phyloP scores from a whole-genome alignment of 2,113 vertebrate genomes.

The Trematomus loennbergii region DNA sequence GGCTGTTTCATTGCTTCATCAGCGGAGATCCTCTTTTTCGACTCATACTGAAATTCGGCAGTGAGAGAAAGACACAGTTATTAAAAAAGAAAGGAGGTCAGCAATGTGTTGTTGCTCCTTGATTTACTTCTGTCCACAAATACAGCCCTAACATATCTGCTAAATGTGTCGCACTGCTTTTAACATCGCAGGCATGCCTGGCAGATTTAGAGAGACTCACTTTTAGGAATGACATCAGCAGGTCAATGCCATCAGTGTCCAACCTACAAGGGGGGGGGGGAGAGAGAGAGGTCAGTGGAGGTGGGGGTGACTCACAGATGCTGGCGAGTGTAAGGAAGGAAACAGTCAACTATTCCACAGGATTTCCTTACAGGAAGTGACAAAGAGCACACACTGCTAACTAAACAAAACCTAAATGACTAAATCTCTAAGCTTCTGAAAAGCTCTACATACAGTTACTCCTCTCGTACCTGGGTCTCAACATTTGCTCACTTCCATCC shows the following conservation, averaged over 20 bases:
- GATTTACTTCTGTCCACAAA: conserved; percentile 23
- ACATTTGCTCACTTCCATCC: conserved; percentile 61
- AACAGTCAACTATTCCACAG: conserved; percentile 81
- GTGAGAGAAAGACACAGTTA: not conserved
- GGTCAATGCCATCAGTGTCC: conserved; percentile 94
- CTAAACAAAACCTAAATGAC: conserved; percentile 57
- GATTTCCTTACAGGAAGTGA: conserved; percentile 82
- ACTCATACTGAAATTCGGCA: conserved; percentile 88
- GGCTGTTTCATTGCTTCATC: conserved; percentile 95
- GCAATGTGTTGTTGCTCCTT: not conserved
- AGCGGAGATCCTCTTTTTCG: conserved; percentile 94
- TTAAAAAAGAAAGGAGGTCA: conserved; percentile 7
- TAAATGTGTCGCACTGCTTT: conserved; percentile 44
- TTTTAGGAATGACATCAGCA: conserved; percentile 94
- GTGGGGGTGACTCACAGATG: conserved; percentile 61
- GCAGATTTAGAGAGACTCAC: conserved; percentile 81
- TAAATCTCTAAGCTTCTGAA: conserved; percentile 22
- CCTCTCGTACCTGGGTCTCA: conserved; percentile 62
- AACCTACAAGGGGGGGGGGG: conserved; percentile 79
- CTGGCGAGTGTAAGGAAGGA: conserved; percentile 68
- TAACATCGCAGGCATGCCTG: conserved; percentile 19
- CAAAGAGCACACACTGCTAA: conserved; percentile 65
- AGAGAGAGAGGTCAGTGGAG: conserved; percentile 54
- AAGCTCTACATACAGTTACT: conserved; percentile 2
- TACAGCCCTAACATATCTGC: conserved; percentile 39